Evolutionary conservation across 2,888 invertebrate species (phyloP), one percentile per base, ranked within the genome.

Genomic region (Tholera decimalis): DNA sequence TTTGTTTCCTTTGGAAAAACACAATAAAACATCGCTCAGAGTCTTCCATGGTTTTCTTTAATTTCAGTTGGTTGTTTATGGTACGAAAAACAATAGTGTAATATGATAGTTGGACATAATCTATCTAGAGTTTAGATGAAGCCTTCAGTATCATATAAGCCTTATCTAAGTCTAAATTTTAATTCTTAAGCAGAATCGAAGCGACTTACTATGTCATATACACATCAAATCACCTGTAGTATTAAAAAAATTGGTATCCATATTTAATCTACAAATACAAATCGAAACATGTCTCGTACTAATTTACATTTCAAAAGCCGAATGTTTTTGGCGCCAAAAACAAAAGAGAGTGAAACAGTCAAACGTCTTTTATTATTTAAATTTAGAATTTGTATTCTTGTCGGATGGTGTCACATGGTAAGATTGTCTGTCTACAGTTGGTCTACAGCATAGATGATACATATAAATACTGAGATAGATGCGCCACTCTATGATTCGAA

Each of bases 301-400:
- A 18, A 71, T 67, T 53, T 55, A 7, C 13, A 73, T 59, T 37
- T 67, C 24, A 66, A 58, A 43, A 33, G 5, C 3, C 18, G 56
- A 50, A 44, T 28, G 3, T 37, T 62, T 51, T 58, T 18, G 35
- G 13, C 26, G 18, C 22, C 13, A 47, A 58, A 24, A 74, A 39
- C 53, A 69, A 62, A 63, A 62, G 50, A 33, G 39, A 37, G 47
- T 28, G 28, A 22, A 46, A 22, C 30, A 30, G 28, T 35, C 35
- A 44, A 46, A 58, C 53, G 8, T 39, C 13, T 56, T 56, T 50
- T 49, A n/a, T 22, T n/a, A 65, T 62, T 63, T 8, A 54, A 54
- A 73, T 56, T 2, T 9, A 26, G 28, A 28, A 56, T 73, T 68
- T 59, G 47, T 74, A 73, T 68, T 68, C 69, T 7, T n/a, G 15